Evolutionary conservation across 2,113 vertebrate genomes (phyloP), one percentile per base, ranked within the genome.

Genomic region (Cygnus atratus): DNA sequence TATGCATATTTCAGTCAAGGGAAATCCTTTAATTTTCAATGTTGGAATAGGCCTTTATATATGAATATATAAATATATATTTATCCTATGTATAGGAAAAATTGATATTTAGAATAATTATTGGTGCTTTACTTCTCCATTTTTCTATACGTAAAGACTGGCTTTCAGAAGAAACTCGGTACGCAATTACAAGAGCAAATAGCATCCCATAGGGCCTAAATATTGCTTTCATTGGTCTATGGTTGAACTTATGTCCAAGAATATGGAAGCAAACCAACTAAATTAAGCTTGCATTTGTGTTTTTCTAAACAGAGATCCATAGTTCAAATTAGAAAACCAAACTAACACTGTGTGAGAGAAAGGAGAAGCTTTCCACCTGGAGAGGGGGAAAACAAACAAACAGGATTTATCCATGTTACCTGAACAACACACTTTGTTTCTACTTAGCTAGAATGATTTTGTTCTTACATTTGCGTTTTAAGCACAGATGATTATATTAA

Each of bases 241-340:
- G 82, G 31, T 92, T 84, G 71, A 28, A 67, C 80, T 83, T 52
- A 72, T n/a, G 43, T 33, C 37, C 68, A 75, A 88, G 26, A 90
- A 80, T 20, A 20, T 4, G 3, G 68, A 88, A 61, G 74, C 12
- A 68, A 83, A 80, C 7, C 33, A 86, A 71, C 35, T 68, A n/a
- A 90, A 87, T n/a, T 63, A 61, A 68, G 44, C 31, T 28, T 65
- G 13, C 20, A 41, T 70, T 83, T 7, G 10, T 25, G 33, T 68
- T 58, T 90, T 81, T 80, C 73, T 88, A 54, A 81, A 33, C 33
- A 80, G 37, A 68, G 70, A 65, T 14, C 33, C 31, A 37, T 37
- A 55, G 20, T 50, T 80, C 67, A 81, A 96, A 71, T 71, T 55
- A 65, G 35, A 68, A 65, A 88, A 39, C 41, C 31, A 86, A 78